These are phyloP conservation scores for Muntiacus muntjak DNA, from an alignment of 2,113 vertebrate species.

Conservation along the genomic window DNA sequence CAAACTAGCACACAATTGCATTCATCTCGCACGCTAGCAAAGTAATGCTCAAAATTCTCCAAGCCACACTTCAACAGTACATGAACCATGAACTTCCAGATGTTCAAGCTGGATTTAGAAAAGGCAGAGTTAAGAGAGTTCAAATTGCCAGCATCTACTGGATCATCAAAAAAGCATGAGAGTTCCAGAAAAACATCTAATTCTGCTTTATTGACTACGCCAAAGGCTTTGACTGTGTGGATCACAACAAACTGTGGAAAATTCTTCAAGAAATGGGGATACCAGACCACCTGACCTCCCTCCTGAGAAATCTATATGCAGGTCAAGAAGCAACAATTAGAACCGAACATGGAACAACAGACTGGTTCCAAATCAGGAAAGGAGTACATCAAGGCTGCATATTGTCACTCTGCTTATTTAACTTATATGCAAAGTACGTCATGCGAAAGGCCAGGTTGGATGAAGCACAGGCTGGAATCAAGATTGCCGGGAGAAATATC, in stretches of 20 bases:
- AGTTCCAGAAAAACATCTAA: not conserved
- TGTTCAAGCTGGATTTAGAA: not conserved
- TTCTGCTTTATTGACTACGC: not conserved
- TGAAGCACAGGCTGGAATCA: not conserved
- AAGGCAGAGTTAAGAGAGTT: not conserved
- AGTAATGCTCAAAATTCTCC: not conserved
- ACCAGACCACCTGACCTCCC: not conserved
- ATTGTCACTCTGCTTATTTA: not conserved
- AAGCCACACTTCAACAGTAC: not conserved
- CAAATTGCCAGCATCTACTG: not conserved
- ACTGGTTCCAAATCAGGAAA: not conserved
- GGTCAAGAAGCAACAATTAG: not conserved
- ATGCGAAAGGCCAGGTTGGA: not conserved
- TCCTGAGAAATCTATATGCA: not conserved
- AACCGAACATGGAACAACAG: not conserved
- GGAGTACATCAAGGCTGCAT: not conserved
- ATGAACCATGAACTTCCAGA: not conserved
- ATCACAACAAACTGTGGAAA: not conserved
- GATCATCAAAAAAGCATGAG: not conserved
- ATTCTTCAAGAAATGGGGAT: not conserved
- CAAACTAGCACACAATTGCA: not conserved
- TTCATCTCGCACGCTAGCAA: not conserved
- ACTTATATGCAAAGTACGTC: not conserved
- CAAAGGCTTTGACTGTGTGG: not conserved
- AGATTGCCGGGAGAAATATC: not conserved